These are phyloP conservation scores for Patella pellucida DNA, from an alignment of 2,888 invertebrate species.

Conservation along the genomic window DNA sequence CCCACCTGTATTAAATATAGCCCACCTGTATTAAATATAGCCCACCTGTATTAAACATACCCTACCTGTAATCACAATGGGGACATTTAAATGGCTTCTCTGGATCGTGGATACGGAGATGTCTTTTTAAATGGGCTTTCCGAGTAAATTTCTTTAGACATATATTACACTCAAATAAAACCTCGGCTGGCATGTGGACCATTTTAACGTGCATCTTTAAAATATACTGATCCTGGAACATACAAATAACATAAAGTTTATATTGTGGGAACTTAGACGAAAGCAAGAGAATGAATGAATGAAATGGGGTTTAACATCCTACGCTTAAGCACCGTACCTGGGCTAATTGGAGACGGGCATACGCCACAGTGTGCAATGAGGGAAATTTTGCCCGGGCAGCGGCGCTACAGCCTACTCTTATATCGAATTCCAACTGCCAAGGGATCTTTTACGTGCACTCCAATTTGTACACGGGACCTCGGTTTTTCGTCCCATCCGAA, in stretches of 20 bases:
- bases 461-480: no score
- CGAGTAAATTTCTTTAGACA: slow-evolving; percentile 71
- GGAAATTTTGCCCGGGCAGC: no score
- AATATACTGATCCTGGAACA: slow-evolving; percentile 70
- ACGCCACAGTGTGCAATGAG: no score
- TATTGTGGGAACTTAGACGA: background rate
- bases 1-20: background rate
- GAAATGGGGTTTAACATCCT: background rate
- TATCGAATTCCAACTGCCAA: no score
- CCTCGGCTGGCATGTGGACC: slow-evolving; percentile 71
- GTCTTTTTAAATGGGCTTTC: slow-evolving; percentile 71
- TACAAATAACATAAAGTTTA: slow-evolving; percentile 19
- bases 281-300: no score
- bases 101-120: slow-evolving; percentile 70
- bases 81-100: slow-evolving; percentile 71
- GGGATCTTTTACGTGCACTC: no score
- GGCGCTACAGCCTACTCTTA: no score
- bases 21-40: background rate
- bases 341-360: no score
- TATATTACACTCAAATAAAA: slow-evolving; percentile 68
- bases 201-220: slow-evolving; percentile 72
- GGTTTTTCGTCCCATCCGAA: no score
- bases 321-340: no score
- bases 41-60: background rate
- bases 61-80: slow-evolving; percentile 70